phyloP scores from a whole-genome alignment of 1,140 invertebrate genomes.

The Saccostrea echinata region DNA sequence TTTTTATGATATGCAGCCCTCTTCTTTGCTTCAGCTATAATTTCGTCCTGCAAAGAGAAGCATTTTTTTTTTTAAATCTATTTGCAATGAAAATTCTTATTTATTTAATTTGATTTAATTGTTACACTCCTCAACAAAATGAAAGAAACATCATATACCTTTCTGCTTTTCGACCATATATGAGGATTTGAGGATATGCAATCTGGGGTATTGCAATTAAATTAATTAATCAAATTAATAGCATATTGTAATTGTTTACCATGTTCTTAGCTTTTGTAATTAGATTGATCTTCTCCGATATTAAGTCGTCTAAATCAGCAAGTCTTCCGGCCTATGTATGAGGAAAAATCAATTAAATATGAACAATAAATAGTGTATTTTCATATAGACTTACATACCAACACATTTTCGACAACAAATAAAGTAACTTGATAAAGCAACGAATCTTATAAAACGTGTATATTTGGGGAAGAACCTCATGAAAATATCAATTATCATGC shows the following conservation, averaged over 20 bases:
- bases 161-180: no score
- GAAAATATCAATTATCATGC: no score
- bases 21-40: constrained; percentile 40
- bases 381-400: no score
- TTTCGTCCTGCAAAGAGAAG: background rate
- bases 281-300: constrained; percentile 40
- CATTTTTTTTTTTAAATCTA: background rate
- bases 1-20: constrained; percentile 36
- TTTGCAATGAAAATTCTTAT: no score
- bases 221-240: background rate
- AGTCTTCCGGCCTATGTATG: constrained; percentile 49
- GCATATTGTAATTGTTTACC: constrained; percentile 35
- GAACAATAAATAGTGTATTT: background rate
- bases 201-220: background rate
- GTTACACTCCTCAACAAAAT: no score
- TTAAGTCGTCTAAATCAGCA: constrained; percentile 46
- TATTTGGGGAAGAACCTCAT: no score
- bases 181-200: no score
- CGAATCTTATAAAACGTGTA: no score
- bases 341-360: constrained; percentile 21
- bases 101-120: no score
- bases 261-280: constrained; percentile 46
- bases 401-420: no score
- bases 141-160: no score
- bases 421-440: no score